phyloP scores from a whole-genome alignment of 2,797 vertebrate genomes.

The Tarsius wallacei region DNA sequence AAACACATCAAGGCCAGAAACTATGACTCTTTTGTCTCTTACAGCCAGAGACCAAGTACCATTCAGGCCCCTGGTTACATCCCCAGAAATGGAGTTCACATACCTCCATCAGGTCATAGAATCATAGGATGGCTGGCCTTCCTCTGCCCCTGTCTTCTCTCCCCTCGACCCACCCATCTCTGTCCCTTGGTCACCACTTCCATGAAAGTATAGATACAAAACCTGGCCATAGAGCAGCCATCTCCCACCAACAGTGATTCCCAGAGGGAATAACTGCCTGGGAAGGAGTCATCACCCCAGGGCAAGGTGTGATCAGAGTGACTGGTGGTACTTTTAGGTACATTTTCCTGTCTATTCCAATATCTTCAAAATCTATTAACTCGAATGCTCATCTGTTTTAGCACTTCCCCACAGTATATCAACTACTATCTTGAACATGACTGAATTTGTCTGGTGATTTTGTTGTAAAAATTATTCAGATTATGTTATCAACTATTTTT shows the following conservation, averaged over 20 bases:
- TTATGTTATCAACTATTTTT: constrained; percentile 44
- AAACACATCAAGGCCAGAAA: not conserved
- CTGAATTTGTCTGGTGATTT: not conserved
- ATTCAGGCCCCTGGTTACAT: not conserved
- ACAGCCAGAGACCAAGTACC: not conserved
- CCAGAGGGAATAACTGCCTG: no score
- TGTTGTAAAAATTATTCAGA: not conserved
- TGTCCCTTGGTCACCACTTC: not conserved
- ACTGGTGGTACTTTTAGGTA: not conserved
- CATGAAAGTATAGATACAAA: not conserved
- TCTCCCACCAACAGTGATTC: not conserved
- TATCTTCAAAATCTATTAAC: not conserved
- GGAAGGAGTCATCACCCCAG: no score
- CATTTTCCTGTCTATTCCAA: not conserved
- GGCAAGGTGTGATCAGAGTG: not conserved
- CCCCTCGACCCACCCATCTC: not conserved
- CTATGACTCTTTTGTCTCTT: not conserved
- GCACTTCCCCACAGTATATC: not conserved
- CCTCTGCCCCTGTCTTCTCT: not conserved
- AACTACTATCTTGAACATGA: not conserved
- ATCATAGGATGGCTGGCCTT: not conserved
- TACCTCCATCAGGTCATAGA: no score
- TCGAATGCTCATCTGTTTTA: not conserved
- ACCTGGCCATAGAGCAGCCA: not conserved
- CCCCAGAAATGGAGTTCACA: not conserved